A percentile compares a stretch with the other conserved stretches of the same genome.
Conservation (phyloP, 2,888 invertebrate species). For the Arctia plantaginis region DNA sequence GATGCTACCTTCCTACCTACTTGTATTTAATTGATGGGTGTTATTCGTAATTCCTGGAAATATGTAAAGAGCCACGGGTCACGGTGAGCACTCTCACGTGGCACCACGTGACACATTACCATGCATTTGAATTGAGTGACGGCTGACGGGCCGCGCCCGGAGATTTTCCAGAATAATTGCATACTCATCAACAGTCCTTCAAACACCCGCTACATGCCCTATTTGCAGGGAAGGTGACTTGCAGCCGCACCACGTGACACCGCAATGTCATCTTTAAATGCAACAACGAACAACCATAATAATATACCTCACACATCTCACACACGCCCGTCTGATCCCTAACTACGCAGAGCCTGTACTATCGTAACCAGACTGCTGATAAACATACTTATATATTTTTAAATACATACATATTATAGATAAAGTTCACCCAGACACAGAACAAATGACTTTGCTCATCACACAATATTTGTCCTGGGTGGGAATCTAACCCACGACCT, state of each 20-base stretch:
- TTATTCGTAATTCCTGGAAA: background rate
- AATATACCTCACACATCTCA: too few species aligned
- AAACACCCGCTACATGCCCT: slow-evolving; percentile 43
- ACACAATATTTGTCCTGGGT: too few species aligned
- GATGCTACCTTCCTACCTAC: background rate
- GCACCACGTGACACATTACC: slow-evolving; percentile 68
- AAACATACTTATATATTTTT: too few species aligned
- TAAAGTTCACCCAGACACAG: too few species aligned
- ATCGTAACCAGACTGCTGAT: too few species aligned
- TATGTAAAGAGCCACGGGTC: slow-evolving; percentile 7
- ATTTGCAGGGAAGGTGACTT: slow-evolving; percentile 30
- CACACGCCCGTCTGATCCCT: too few species aligned
- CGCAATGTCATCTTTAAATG: background rate
- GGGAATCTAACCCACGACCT: too few species aligned
- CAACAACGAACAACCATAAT: background rate
- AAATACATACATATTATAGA: too few species aligned
- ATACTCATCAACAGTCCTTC: slow-evolving; percentile 46
- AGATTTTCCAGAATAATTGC: slow-evolving; percentile 66
- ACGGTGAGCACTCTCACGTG: slow-evolving; percentile 56
- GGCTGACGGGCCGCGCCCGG: slow-evolving; percentile 43
- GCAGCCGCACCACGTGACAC: slow-evolving; percentile 20
- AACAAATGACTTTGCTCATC: too few species aligned
- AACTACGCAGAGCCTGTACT: too few species aligned
- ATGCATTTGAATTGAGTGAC: slow-evolving; percentile 72
- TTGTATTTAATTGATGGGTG: background rate